phyloP scores from a whole-genome alignment of 1,140 invertebrate genomes.

The Berghia stephanieae region DNA sequence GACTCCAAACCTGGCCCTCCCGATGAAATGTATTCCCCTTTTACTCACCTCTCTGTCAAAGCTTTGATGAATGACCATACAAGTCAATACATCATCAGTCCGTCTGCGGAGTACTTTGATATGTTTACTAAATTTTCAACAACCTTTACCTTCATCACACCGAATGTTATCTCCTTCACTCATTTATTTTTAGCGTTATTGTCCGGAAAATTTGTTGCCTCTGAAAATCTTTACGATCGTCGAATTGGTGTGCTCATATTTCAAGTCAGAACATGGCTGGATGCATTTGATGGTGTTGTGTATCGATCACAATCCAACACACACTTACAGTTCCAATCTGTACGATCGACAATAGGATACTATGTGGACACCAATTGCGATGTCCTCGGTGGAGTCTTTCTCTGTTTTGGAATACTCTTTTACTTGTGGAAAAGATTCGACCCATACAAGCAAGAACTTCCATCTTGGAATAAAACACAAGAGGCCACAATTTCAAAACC shows the following conservation, averaged over 20 bases:
- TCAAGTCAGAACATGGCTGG: constrained; percentile 57
- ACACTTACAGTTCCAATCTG: constrained; percentile 44
- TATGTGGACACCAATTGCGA: constrained; percentile 58
- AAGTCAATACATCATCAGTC: constrained; percentile 56
- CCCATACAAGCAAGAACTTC: constrained; percentile 37
- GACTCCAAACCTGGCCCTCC: constrained; percentile 40
- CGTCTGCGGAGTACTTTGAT: constrained; percentile 58
- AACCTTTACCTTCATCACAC: constrained; percentile 59
- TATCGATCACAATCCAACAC: constrained; percentile 50
- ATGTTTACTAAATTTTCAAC: constrained; percentile 56
- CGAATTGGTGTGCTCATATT: constrained; percentile 58
- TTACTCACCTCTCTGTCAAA: constrained; percentile 58
- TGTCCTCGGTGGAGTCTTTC: constrained; percentile 48
- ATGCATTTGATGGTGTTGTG: constrained; percentile 62
- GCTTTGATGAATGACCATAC: constrained; percentile 61
- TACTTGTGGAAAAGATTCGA: constrained; percentile 52
- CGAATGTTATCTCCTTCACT: constrained; percentile 59
- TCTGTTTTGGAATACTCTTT: constrained; percentile 52
- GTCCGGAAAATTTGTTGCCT: constrained; percentile 55
- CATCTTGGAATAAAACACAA: constrained; percentile 30
- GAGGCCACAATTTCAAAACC: constrained; percentile 13
- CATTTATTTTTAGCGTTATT: constrained; percentile 55
- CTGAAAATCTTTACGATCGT: constrained; percentile 49
- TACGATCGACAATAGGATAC: constrained; percentile 56
- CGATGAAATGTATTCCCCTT: constrained; percentile 47